Base-by-base conservation (phyloP, 2,797 vertebrate genomes). In the Hybognathus amarus region DNA sequence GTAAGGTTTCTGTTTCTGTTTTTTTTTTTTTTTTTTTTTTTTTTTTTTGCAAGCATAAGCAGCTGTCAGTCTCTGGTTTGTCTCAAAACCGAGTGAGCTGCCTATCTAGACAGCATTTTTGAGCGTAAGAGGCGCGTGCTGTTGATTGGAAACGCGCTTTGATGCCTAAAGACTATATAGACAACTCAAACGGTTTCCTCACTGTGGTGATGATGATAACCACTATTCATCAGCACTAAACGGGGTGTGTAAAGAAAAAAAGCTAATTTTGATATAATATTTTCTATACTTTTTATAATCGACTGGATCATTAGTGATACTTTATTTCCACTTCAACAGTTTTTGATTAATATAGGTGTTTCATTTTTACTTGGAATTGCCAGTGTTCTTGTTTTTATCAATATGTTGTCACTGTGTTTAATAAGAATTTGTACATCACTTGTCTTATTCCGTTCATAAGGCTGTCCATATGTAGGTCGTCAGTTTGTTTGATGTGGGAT, bases 1-100 rank as follows among this genome's bases (percentile, higher is more conserved):
- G 95, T 96, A 92, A 92, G 92, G n/a, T 59, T 68, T 59, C 52
- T 64, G 66, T 24, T 36, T 27, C 67, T 33, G 36, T 15, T 45
- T 15, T n/a, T n/a, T n/a, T n/a, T n/a, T n/a, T n/a, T n/a, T n/a
- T n/a, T n/a, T n/a, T n/a, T n/a, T 13, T 45, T 13, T 45, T 4
- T 45, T 45, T 15, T 4, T 47, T 61, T 56, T 75, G 27, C 20
- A 59, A 80, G 13, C 69, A 36, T 18, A 56, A 64, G 24, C 45
- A 63, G 83, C 69, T 79, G 78, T 85, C 82, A 77, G 9, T 54
- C 71, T 66, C 64, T 40, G 71, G 22, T 67, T 63, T 76, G 63
- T 24, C 36, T 67, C 33, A 67, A 68, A 56, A 24, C 27, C 17
- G 5, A 81, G 50, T 24, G n/a, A 9, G 40, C 68, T 45, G 9